These are phyloP conservation scores for Hypolimnas misippus DNA, from an alignment of 2,888 invertebrate genomes.

Conservation along the genomic window DNA sequence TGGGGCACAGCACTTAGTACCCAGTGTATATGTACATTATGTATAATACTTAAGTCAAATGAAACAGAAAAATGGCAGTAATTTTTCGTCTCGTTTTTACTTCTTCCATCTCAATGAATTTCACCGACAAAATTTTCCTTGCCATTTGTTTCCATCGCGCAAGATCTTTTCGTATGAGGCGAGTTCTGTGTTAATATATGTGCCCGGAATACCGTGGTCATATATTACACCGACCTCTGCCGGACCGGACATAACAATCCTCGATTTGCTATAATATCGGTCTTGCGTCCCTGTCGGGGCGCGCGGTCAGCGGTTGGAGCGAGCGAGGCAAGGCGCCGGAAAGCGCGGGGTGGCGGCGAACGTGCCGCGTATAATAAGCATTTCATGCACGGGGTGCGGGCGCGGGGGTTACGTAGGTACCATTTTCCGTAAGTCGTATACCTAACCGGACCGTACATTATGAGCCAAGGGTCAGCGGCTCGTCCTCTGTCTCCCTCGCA, in stretches of 20 bases:
- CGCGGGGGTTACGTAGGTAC: conserved; percentile 79
- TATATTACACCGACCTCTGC: conserved; percentile 84
- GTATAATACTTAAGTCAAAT: conserved; percentile 36
- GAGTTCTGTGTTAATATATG: conserved; percentile 84
- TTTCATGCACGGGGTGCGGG: conserved; percentile 84
- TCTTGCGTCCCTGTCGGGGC: conserved; percentile 73
- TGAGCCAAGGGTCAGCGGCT: conserved; percentile 82
- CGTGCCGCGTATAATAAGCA: conserved; percentile 86
- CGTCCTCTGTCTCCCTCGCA: conserved; percentile 77
- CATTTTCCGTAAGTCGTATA: conserved; percentile 83
- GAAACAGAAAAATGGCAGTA: conserved; percentile 63
- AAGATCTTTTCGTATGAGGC: conserved; percentile 84
- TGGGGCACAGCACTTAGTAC: background rate
- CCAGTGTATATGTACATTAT: background rate
- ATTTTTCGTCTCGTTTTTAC: conserved; percentile 70
- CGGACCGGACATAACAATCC: conserved; percentile 85
- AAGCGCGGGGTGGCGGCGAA: conserved; percentile 74
- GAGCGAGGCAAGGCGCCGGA: conserved; percentile 65
- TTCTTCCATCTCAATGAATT: conserved; percentile 76
- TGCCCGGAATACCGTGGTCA: conserved; percentile 84
- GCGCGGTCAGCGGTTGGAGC: conserved; percentile 59
- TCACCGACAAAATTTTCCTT: conserved; percentile 81
- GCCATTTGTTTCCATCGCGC: conserved; percentile 83
- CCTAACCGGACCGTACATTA: conserved; percentile 85
- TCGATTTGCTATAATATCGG: conserved; percentile 85